Percentiles rank a stretch among this genome's conserved stretches.
phyloP scores from a whole-genome alignment of 2,797 vertebrate genomes.

The Amblyopsis hoosieri region DNA sequence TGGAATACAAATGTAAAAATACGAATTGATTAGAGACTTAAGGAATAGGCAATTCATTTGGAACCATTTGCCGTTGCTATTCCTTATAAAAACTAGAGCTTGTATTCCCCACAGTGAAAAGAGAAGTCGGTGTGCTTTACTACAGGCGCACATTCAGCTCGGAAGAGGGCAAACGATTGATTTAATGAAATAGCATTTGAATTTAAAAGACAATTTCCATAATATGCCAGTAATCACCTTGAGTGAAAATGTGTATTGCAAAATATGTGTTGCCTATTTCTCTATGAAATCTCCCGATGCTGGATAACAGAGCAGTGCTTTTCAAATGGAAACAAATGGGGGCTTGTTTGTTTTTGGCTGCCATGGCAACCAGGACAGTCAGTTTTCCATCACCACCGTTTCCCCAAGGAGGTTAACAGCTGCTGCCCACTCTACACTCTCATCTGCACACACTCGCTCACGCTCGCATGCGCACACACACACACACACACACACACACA shows the following conservation, averaged over 20 bases:
- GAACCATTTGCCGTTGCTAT: slow-evolving; percentile 3
- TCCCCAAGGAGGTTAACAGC: slow-evolving; percentile 53
- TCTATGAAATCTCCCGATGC: slow-evolving; percentile 24
- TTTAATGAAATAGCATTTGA: background rate
- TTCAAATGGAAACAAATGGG: slow-evolving; percentile 53
- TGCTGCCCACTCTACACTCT: slow-evolving; percentile 41
- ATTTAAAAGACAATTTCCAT: slow-evolving; percentile 24
- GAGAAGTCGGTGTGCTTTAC: slow-evolving; percentile 12
- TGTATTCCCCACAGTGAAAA: slow-evolving; percentile 13
- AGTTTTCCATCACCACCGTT: slow-evolving; percentile 47
- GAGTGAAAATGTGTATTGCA: slow-evolving; percentile 16
- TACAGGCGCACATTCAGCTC: slow-evolving; percentile 26
- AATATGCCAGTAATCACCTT: slow-evolving; percentile 22
- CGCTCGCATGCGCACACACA: slow-evolving; percentile 16
- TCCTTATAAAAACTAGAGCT: slow-evolving; percentile 5
- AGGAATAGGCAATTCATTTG: background rate
- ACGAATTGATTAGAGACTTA: background rate
- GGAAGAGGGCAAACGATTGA: slow-evolving; percentile 30
- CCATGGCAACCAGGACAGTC: slow-evolving; percentile 60
- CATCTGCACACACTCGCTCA: background rate
- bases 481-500: background rate
- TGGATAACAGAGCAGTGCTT: slow-evolving; percentile 58
- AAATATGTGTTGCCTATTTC: slow-evolving; percentile 9
- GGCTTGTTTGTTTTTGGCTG: slow-evolving; percentile 64
- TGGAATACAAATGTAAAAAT: slow-evolving; percentile 6